Conservation (phyloP, 1,140 invertebrate genomes). For the Choristoneura fumiferana region DNA sequence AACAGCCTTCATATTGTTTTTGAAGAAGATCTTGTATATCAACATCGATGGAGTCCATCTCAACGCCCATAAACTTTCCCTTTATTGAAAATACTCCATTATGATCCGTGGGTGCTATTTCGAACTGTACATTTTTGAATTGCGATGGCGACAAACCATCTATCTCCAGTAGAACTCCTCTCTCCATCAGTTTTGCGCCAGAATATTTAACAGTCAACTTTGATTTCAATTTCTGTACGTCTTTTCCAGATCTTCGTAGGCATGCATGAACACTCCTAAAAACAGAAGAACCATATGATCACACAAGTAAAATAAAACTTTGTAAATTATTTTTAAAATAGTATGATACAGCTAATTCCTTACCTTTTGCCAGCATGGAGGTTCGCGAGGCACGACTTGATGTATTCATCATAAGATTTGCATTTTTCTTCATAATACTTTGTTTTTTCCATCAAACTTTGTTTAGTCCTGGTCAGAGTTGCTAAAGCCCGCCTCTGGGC, state of each 20-base stretch:
- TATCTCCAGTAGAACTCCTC: conserved; percentile 86
- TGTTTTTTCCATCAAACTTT: conserved; percentile 84
- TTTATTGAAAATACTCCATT: conserved; percentile 86
- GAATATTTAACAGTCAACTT: conserved; percentile 85
- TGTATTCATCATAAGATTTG: conserved; percentile 88
- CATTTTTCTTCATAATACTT: conserved; percentile 89
- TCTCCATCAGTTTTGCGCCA: conserved; percentile 85
- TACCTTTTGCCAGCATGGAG: conserved; percentile 85
- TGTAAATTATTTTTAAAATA: no score
- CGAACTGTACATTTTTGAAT: conserved; percentile 89
- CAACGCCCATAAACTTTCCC: conserved; percentile 90
- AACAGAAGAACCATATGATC: conserved; percentile 25
- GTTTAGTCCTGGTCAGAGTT: conserved; percentile 82
- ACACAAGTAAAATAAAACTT: no score
- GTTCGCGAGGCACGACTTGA: conserved; percentile 87
- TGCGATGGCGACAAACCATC: conserved; percentile 83
- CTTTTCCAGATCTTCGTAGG: conserved; percentile 74
- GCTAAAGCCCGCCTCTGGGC: conserved; percentile 81
- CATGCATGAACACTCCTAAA: conserved; percentile 78
- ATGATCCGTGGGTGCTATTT: conserved; percentile 84
- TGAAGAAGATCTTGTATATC: conserved; percentile 88
- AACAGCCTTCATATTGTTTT: conserved; percentile 88
- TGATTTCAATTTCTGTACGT: conserved; percentile 79
- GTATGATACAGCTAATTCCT: not conserved
- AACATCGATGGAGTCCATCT: conserved; percentile 87